Conservation (phyloP, 2,888 invertebrate genomes). For the Capitulum mitella region DNA sequence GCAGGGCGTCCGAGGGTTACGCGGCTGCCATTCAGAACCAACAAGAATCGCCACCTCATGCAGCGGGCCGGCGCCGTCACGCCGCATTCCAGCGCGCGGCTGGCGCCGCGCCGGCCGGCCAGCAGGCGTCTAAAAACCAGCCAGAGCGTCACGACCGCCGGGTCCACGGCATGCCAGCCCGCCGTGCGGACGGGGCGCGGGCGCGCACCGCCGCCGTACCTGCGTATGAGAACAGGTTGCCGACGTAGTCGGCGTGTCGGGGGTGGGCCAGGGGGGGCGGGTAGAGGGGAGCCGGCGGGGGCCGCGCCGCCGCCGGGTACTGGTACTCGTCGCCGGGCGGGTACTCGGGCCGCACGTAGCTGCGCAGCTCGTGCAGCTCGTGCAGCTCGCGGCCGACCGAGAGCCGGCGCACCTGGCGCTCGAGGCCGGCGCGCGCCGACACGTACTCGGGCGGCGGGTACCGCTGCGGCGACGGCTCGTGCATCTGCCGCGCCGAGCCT, state of each 20-base stretch:
- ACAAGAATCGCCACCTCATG: too few species aligned
- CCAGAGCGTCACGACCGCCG: too few species aligned
- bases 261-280: neutral
- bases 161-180: neutral
- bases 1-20: too few species aligned
- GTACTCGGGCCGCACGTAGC: slow-evolving; percentile 24
- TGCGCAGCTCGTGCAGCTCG: slow-evolving; percentile 16
- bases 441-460: slow-evolving; percentile 22
- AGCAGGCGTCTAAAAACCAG: too few species aligned
- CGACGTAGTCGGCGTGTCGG: neutral
- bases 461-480: neutral
- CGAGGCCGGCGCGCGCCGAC: neutral
- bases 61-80: too few species aligned
- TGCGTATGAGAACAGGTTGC: slow-evolving; percentile 22
- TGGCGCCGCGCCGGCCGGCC: too few species aligned
- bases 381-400: neutral
- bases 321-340: neutral
- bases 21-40: too few species aligned
- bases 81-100: too few species aligned
- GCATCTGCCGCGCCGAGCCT: neutral
- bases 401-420: slow-evolving; percentile 7
- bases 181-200: neutral
- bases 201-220: neutral
- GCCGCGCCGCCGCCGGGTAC: too few species aligned
- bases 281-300: neutral